phyloP scores from a whole-genome alignment of 2,888 invertebrate genomes.

The Lissocephala sabroskyi region DNA sequence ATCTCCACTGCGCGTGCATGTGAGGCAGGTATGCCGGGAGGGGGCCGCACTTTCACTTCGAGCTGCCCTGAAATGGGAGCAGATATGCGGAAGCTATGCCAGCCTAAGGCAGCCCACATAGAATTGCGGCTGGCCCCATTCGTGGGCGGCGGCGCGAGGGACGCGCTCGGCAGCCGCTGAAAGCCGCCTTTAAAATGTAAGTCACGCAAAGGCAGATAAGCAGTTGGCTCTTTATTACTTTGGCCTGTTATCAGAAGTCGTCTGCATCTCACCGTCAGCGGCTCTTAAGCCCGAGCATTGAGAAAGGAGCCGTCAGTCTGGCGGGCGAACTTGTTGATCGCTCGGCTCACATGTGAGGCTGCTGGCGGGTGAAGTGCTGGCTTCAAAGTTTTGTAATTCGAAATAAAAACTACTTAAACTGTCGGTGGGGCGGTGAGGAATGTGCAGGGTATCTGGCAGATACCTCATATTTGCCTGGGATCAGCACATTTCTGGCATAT shows the following conservation, averaged over 20 bases:
- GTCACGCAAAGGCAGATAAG: slow-evolving; percentile 52
- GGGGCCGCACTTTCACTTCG: slow-evolving; percentile 45
- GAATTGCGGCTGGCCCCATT: neutral
- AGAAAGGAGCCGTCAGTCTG: slow-evolving; percentile 1
- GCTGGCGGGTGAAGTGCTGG: neutral
- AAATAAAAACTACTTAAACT: slow-evolving; percentile 56
- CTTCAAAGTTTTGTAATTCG: slow-evolving; percentile 49
- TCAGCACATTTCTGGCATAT: too few relatives aligned
- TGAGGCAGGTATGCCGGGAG: slow-evolving; percentile 12
- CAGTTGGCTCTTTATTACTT: slow-evolving; percentile 50
- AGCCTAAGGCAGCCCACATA: slow-evolving; percentile 20
- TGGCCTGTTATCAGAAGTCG: slow-evolving; percentile 39
- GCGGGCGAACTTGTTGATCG: slow-evolving; percentile 41
- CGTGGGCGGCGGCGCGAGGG: too few relatives aligned
- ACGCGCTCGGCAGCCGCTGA: slow-evolving; percentile 27
- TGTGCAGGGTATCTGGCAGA: too few relatives aligned
- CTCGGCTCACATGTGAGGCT: slow-evolving; percentile 1
- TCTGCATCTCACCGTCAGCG: slow-evolving; percentile 39
- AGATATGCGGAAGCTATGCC: slow-evolving; percentile 46
- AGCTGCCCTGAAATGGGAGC: slow-evolving; percentile 36
- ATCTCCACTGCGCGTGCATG: slow-evolving; percentile 22
- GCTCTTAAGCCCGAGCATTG: slow-evolving; percentile 5
- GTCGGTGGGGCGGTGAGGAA: too few relatives aligned
- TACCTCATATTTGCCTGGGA: too few relatives aligned
- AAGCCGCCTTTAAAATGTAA: slow-evolving; percentile 55